Percentiles rank a stretch among this genome's conserved stretches.
Conservation (phyloP, 2,113 vertebrate genomes). For the Calonectris borealis region DNA sequence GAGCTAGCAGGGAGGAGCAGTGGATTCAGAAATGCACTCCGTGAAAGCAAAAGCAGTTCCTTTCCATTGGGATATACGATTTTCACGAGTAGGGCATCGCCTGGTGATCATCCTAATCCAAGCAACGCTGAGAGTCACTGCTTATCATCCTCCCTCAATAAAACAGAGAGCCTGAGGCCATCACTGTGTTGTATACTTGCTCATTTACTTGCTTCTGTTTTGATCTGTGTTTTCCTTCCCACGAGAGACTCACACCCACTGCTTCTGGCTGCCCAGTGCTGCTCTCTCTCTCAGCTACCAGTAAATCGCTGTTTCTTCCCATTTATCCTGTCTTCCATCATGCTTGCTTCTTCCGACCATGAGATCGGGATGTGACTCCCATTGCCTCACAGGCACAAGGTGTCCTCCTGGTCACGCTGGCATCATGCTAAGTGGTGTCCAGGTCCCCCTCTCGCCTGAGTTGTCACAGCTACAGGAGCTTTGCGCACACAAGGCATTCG, state of each 20-base stretch:
- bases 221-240: background rate
- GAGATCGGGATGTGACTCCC: background rate
- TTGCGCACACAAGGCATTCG: background rate
- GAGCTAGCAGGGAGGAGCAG: background rate
- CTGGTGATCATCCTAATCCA: background rate
- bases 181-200: background rate
- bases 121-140: background rate
- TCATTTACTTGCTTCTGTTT: background rate
- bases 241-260: background rate
- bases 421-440: accelerated
- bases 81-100: background rate
- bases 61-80: background rate
- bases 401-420: background rate
- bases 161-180: background rate
- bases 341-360: accelerated
- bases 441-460: background rate
- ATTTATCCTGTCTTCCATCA: background rate
- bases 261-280: background rate
- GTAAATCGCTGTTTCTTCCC: background rate
- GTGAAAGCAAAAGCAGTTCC: background rate
- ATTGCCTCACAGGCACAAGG: background rate
- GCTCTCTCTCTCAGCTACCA: background rate
- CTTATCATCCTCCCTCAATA: background rate
- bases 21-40: background rate
- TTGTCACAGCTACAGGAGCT: background rate